Evolutionary conservation across 2,888 invertebrate genomes (phyloP).

Genomic region (Diploptera punctata): DNA sequence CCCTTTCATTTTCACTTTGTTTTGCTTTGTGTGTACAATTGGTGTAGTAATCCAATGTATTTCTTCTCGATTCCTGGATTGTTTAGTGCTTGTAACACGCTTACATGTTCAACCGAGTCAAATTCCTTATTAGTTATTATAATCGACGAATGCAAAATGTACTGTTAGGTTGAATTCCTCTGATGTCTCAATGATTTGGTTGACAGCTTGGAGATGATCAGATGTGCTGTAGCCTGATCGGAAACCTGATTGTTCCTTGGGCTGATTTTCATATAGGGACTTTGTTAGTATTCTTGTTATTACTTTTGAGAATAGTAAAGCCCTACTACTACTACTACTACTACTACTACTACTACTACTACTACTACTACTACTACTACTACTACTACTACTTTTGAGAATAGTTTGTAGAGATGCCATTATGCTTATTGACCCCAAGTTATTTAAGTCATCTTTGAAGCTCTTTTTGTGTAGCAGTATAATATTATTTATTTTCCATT

Average conservation of each 20-base stretch:
- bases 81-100: not conserved
- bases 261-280: not conserved
- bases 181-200: too few species aligned
- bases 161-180: not conserved
- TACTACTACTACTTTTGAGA: too few species aligned
- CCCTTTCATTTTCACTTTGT: not conserved
- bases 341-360: too few species aligned
- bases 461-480: not conserved
- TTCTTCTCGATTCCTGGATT: not conserved
- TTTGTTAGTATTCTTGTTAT: not conserved
- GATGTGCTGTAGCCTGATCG: too few species aligned
- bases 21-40: not conserved
- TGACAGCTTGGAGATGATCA: too few species aligned
- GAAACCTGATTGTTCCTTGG: not conserved
- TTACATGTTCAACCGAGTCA: not conserved
- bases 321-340: too few species aligned
- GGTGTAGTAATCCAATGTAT: too few species aligned
- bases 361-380: too few species aligned
- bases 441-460: not conserved
- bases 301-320: slow-evolving; percentile 4
- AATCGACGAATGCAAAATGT: not conserved
- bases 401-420: not conserved
- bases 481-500: not conserved
- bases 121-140: not conserved
- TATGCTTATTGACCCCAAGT: not conserved